Evolutionary conservation across 2,113 vertebrate genomes (phyloP).

Genomic region (Oxyruncus cristatus): DNA sequence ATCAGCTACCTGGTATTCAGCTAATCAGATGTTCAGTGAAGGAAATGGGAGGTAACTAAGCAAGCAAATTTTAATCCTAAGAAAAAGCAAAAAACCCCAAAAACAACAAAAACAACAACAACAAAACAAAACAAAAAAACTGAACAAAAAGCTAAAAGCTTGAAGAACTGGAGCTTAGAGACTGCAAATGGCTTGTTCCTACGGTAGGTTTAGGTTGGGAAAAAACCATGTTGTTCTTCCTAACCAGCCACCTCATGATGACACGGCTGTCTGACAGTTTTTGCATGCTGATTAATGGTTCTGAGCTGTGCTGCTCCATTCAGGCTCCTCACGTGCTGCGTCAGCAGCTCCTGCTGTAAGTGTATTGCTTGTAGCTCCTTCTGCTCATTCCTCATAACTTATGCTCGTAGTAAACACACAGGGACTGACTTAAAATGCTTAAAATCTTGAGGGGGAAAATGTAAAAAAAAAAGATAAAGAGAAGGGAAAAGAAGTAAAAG

Average conservation of each 20-base stretch:
- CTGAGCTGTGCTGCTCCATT: accelerated
- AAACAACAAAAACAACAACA: no score
- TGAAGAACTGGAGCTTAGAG: neutral
- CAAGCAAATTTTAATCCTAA: neutral
- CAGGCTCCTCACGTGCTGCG: neutral
- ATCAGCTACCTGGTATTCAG: neutral
- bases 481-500: neutral
- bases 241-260: neutral
- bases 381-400: neutral
- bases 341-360: neutral
- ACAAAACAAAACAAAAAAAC: neutral
- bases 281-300: neutral
- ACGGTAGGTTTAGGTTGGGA: neutral
- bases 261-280: neutral
- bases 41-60: neutral
- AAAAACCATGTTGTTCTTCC: neutral
- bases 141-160: neutral
- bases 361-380: neutral
- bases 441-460: neutral
- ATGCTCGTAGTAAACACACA: neutral
- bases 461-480: neutral
- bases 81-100: neutral
- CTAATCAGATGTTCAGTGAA: neutral
- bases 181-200: neutral
- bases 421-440: neutral